phyloP scores from a whole-genome alignment of 1,140 invertebrate species.

The Hesperophylax magnus region DNA sequence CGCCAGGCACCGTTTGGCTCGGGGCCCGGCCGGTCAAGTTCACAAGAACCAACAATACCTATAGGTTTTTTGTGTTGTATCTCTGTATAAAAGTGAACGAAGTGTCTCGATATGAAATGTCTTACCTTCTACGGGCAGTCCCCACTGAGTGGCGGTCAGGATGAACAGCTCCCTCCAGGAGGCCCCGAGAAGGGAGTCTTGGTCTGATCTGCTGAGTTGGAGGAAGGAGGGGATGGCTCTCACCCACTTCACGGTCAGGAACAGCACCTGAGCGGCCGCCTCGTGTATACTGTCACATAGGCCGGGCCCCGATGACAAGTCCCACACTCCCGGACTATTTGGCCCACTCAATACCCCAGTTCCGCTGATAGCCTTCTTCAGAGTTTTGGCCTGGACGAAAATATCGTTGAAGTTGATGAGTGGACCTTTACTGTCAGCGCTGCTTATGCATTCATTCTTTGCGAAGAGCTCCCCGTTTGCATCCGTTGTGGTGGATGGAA shows the following conservation, averaged over 20 bases:
- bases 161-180: slow-evolving; percentile 91
- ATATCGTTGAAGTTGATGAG: not conserved
- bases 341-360: slow-evolving; percentile 49
- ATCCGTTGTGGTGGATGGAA: slow-evolving; percentile 1
- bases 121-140: slow-evolving; percentile 80
- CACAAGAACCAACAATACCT: too few relatives aligned
- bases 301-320: slow-evolving; percentile 1
- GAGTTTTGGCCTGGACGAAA: not conserved
- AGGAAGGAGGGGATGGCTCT: slow-evolving; percentile 82
- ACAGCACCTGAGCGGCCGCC: slow-evolving; percentile 83
- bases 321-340: slow-evolving; percentile 60
- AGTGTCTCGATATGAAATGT: not conserved
- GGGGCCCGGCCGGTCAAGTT: too few relatives aligned
- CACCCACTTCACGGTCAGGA: slow-evolving; percentile 84
- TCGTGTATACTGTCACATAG: slow-evolving; percentile 78
- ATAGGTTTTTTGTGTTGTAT: too few relatives aligned
- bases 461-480: not conserved
- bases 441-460: not conserved
- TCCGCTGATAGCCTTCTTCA: slow-evolving; percentile 1
- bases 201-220: slow-evolving; percentile 80
- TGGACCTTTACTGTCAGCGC: not conserved
- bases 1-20: too few relatives aligned
- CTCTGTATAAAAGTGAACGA: too few relatives aligned
- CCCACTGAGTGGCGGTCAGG: slow-evolving; percentile 85
- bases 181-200: slow-evolving; percentile 80